A percentile compares a stretch with the other conserved stretches of the same genome.
Conservation (phyloP, 2,888 invertebrate species). For the Acanthosepion esculentum region DNA sequence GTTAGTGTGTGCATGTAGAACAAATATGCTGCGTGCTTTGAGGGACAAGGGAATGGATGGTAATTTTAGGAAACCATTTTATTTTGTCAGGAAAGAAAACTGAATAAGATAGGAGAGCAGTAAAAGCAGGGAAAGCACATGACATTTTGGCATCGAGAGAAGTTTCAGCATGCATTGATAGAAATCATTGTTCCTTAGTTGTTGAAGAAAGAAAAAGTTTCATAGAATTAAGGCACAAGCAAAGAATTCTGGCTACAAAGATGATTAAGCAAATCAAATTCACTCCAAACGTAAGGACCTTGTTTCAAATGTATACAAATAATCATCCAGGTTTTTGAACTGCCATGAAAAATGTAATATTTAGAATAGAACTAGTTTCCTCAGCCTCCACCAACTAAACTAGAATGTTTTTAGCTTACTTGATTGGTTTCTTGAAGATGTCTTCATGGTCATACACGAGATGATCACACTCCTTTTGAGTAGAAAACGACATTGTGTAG, state of each 20-base stretch:
- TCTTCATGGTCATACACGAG: neutral
- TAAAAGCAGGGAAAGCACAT: neutral
- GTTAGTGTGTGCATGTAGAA: neutral
- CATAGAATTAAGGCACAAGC: conserved; percentile 23
- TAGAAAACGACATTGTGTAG: neutral
- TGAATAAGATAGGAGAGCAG: neutral
- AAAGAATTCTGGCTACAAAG: conserved; percentile 13
- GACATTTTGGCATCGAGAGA: neutral
- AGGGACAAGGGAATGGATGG: neutral
- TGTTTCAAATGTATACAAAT: conserved; percentile 2
- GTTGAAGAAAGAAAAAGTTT: neutral
- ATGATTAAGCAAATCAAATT: neutral
- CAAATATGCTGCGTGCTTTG: neutral
- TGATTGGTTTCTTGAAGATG: too few species aligned
- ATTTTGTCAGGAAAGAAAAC: neutral
- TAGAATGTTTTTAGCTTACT: neutral
- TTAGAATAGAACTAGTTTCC: neutral
- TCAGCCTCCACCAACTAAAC: neutral
- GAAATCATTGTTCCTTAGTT: neutral
- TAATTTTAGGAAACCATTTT: neutral
- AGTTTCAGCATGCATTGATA: neutral
- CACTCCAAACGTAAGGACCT: neutral
- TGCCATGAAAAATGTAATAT: neutral
- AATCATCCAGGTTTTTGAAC: neutral
- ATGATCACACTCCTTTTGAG: neutral